These are phyloP conservation scores for Cygnus buccinator DNA, from an alignment of 2,113 vertebrate genomes.

Conservation along the genomic window DNA sequence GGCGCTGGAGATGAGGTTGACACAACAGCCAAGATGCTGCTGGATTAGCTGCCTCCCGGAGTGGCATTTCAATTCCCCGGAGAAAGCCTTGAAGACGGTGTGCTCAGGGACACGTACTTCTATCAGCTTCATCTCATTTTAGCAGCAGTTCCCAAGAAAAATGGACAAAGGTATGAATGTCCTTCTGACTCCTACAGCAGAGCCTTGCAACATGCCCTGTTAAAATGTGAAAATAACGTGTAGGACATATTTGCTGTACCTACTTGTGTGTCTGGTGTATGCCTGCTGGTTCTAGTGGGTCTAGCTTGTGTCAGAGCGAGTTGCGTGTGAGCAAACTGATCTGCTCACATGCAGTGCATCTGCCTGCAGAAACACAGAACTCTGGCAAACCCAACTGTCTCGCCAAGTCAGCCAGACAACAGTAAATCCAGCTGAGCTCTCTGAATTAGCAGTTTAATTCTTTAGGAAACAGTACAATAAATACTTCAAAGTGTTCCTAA, in stretches of 20 bases:
- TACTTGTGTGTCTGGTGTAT: not conserved
- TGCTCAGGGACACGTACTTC: not conserved
- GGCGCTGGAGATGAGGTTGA: not conserved
- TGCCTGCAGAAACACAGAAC: not conserved
- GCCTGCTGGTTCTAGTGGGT: not conserved
- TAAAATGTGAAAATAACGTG: accelerated
- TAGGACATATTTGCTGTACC: accelerated
- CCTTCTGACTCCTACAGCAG: not conserved
- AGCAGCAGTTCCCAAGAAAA: not conserved
- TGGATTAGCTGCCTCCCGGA: not conserved
- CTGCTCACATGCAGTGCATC: not conserved
- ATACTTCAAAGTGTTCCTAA: conserved; percentile 15
- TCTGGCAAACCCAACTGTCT: not conserved
- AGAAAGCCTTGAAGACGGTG: not conserved
- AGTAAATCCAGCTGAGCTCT: not conserved
- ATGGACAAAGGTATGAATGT: not conserved
- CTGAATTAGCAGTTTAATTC: conserved; percentile 18
- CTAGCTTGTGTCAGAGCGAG: not conserved
- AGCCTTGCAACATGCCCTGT: not conserved
- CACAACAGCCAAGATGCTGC: accelerated
- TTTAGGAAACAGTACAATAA: conserved; percentile 5
- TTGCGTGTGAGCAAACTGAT: not conserved
- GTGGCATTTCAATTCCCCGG: not conserved
- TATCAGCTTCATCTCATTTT: not conserved
- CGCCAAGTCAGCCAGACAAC: not conserved